These are phyloP conservation scores for Eupithecia subfuscata DNA, from an alignment of 2,888 invertebrate genomes.

Conservation along the genomic window DNA sequence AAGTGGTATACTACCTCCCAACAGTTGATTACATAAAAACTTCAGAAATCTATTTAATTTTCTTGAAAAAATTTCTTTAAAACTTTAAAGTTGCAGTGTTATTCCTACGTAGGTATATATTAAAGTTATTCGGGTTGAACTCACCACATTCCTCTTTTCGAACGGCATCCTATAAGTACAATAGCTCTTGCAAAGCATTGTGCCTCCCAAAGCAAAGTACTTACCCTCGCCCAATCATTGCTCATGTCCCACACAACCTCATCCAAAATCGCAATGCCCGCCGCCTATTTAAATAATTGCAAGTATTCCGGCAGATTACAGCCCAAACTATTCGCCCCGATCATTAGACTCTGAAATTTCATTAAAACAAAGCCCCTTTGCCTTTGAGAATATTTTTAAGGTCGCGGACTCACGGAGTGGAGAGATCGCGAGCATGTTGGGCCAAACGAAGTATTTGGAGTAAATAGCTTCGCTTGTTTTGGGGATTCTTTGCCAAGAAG, in stretches of 20 bases:
- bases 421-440: conserved; percentile 5
- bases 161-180: background rate
- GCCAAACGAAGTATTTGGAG: background rate
- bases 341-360: conserved; percentile 39
- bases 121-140: background rate
- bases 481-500: background rate
- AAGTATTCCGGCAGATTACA: conserved; percentile 33
- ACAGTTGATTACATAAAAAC: background rate
- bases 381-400: conserved; percentile 31
- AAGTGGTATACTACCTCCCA: too few relatives aligned
- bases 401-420: conserved; percentile 4
- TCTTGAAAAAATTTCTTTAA: too few relatives aligned
- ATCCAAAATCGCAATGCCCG: conserved; percentile 14
- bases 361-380: conserved; percentile 37
- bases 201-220: background rate
- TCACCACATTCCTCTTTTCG: background rate
- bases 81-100: too few relatives aligned
- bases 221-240: background rate
- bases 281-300: conserved; percentile 34
- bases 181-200: background rate
- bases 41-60: background rate
- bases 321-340: conserved; percentile 36
- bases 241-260: conserved; percentile 11
- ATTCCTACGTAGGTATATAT: background rate
- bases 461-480: background rate